Conservation (phyloP, 2,797 vertebrate species). For the Poecile montanus region DNA sequence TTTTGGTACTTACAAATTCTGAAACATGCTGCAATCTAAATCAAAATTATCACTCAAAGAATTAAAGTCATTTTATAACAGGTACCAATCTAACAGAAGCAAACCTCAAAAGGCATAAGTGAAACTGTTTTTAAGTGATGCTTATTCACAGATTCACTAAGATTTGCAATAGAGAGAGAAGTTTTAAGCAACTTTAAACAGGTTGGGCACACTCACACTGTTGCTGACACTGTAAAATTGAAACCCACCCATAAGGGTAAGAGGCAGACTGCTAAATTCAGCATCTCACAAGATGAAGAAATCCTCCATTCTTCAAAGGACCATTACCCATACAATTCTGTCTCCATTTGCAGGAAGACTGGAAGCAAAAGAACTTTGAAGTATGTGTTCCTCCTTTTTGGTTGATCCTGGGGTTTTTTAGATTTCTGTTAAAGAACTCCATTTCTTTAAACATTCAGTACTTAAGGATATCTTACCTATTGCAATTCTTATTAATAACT, state of each 20-base stretch:
- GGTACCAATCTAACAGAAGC: neutral
- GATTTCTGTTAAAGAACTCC: neutral
- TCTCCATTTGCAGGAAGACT: neutral
- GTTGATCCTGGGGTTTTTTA: neutral
- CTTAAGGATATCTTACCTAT: neutral
- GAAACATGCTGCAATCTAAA: neutral
- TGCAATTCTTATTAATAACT: neutral
- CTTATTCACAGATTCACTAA: neutral
- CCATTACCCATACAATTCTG: neutral
- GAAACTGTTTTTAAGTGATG: neutral
- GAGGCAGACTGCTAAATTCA: neutral
- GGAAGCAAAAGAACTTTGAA: neutral
- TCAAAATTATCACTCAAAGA: neutral
- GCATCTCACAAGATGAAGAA: neutral
- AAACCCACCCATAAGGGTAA: neutral
- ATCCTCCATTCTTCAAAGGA: neutral
- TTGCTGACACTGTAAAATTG: neutral
- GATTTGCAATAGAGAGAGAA: neutral
- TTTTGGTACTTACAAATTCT: constrained; percentile 26
- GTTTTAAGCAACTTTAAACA: neutral
- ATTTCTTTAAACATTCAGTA: neutral
- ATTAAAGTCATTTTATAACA: neutral
- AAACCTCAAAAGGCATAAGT: neutral
- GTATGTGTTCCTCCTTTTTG: accelerated
- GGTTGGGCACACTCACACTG: neutral